Evolutionary conservation across 92 coral and sea anemone genomes (phyloP), one percentile per base, ranked within the genome.

Genomic region (Epizoanthus rinbou): DNA sequence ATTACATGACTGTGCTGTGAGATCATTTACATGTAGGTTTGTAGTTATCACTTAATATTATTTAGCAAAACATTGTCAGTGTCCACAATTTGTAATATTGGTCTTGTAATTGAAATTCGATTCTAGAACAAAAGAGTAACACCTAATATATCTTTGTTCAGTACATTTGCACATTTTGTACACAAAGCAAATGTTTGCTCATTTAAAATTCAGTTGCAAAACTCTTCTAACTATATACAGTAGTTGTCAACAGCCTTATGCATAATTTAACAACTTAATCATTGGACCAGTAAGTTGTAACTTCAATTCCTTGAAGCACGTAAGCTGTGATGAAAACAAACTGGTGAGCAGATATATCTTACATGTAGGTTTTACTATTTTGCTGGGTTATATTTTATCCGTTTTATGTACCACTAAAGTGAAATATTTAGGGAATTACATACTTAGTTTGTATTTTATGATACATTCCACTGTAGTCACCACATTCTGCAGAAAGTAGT

Each of bases 161-260:
- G 18, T 50, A 50, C 2, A 21, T 45, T 14, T 50, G 13, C 59
- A 73, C 37, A 19, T 73, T 47, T 11, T 73, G n/a, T 37, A 21
- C 0, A 4, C 21, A 57, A n/a, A 23, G 22, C 57, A 76, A 76
- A 76, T 35, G 62, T 59, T 58, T 59, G 43, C 81, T 76, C 53
- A n/a, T 76, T 76, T 35, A 76, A 76, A 57, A 35, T 59, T 64
- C 69, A 23, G 68, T 57, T 21, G 60, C 41, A 24, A 25, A 10
- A 22, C 53, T 22, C 22, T 73, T 50, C 23, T 37, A 56, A 28
- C 65, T 53, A 45, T 47, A n/a, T n/a, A n/a, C n/a, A n/a, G n/a
- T n/a, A 47, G 54, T 47, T 47, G 11, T 24, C 15, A 10, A 15
- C 74, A 23, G 24, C 10, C 35, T 7, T 15, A 8, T 64, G 74